phyloP scores from a whole-genome alignment of 2,888 invertebrate genomes.

The Choristoneura rosaceana region DNA sequence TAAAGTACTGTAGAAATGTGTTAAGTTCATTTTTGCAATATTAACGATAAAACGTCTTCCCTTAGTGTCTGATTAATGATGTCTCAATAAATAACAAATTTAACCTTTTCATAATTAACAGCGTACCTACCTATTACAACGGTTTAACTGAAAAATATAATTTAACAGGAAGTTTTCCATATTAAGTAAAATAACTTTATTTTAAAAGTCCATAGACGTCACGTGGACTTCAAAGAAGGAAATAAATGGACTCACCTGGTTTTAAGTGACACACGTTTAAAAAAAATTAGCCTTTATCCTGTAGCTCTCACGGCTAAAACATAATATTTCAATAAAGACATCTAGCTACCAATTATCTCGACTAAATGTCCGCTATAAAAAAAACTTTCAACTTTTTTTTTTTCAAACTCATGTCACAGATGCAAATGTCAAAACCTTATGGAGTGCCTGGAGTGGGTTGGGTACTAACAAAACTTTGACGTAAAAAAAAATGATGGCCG shows the following conservation, averaged over 20 bases:
- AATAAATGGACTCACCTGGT: not conserved
- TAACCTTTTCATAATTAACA: conserved; percentile 5
- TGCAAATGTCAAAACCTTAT: not conserved
- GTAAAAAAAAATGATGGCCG: conserved; percentile 47
- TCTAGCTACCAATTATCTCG: too few species aligned
- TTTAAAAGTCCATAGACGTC: not conserved
- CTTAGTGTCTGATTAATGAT: not conserved
- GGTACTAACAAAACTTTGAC: conserved; percentile 5
- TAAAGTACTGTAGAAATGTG: not conserved
- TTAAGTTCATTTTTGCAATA: not conserved
- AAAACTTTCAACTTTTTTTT: not conserved
- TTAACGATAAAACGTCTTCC: not conserved
- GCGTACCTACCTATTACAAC: too few species aligned
- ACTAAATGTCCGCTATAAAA: not conserved
- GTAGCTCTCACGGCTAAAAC: too few species aligned
- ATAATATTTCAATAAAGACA: too few species aligned
- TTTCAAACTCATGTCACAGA: not conserved
- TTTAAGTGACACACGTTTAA: not conserved
- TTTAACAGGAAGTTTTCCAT: conserved; percentile 7
- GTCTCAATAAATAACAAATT: conserved; percentile 3
- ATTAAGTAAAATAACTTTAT: not conserved
- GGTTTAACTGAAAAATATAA: not conserved
- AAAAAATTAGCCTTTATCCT: not conserved
- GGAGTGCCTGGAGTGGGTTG: too few species aligned
- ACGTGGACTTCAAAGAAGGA: not conserved